Evolutionary conservation across 1,140 invertebrate genomes (phyloP).

Genomic region (Oryzaephilus surinamensis): DNA sequence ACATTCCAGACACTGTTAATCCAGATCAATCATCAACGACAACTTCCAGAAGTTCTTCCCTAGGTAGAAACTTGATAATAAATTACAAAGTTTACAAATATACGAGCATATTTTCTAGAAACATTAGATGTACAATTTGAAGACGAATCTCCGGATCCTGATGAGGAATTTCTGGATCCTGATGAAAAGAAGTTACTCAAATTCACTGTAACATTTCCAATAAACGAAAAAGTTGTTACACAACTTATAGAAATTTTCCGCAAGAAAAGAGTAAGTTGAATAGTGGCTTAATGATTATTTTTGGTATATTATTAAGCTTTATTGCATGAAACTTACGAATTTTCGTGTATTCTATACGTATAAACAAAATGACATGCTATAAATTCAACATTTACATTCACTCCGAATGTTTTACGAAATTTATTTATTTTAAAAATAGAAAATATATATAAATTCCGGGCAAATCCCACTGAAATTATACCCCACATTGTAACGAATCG

Average conservation of each 20-base stretch:
- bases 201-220: slow-evolving; percentile 8
- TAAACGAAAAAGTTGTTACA: slow-evolving; percentile 5
- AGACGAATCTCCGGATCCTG: slow-evolving; percentile 6
- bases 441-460: too few species aligned
- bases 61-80: slow-evolving; percentile 36
- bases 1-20: slow-evolving; percentile 54
- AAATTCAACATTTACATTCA: background rate
- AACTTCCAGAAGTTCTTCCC: slow-evolving; percentile 49
- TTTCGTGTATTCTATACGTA: background rate
- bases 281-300: too few species aligned
- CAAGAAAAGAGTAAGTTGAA: slow-evolving; percentile 1
- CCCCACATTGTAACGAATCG: too few species aligned
- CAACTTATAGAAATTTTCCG: slow-evolving; percentile 5
- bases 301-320: too few species aligned
- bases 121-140: too few species aligned
- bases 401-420: background rate
- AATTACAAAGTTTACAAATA: background rate
- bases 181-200: slow-evolving; percentile 5
- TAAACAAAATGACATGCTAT: background rate
- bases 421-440: background rate
- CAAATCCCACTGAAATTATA: background rate
- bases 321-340: too few species aligned
- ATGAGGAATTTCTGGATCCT: slow-evolving; percentile 3
- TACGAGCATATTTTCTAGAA: too few species aligned
- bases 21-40: slow-evolving; percentile 43